Base-by-base conservation (phyloP, 2,888 invertebrate genomes). In the Entomobrya proxima region DNA sequence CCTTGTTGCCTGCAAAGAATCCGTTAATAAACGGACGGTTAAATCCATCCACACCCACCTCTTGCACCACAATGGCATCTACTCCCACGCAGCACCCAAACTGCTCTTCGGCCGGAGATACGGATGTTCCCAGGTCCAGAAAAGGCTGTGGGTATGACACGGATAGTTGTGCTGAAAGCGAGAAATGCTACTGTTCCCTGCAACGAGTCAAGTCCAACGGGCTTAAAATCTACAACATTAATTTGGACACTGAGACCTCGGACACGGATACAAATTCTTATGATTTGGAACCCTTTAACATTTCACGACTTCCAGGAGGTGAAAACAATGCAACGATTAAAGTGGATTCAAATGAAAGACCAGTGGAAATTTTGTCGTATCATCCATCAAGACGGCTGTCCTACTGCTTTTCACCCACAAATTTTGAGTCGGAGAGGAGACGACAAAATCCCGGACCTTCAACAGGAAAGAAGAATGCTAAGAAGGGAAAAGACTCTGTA, bases 131-230 rank as follows among this genome's bases (percentile, higher is more conserved):
- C 0, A 58, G 78, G 15, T 69, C 88, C 6, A 86, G 92, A 0
- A 93, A 93, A 2, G 95, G 94, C 91, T 97, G 97, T 91, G 95
- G 95, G 18, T 96, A 96, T 91, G 96, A 96, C 91, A 96, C 96
- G 0, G 97, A 97, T 91, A 96, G 96, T 91, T 97, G 97, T 91
- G 94, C 95, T 0, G 91, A 91, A 72, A 91, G 91, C 85, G 91
- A 91, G 76, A 91, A 91, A 79, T 91, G 91, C 85, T 91, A 91
- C 86, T 91, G 91, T 82, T 91, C 91, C 13, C 87, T 91, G 35
- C 90, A 91, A 79, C 76, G 90, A 6, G 86, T 90, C 61, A 90
- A 90, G 69, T 89, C 90, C 15, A 90, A 90, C 83, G 90, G 90
- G 27, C 88, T 90, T 15, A 90, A 90, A 78, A 89, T 91, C 4